Evolutionary conservation across 2,888 invertebrate genomes (phyloP).

Genomic region (Lycocerus yunnanus): DNA sequence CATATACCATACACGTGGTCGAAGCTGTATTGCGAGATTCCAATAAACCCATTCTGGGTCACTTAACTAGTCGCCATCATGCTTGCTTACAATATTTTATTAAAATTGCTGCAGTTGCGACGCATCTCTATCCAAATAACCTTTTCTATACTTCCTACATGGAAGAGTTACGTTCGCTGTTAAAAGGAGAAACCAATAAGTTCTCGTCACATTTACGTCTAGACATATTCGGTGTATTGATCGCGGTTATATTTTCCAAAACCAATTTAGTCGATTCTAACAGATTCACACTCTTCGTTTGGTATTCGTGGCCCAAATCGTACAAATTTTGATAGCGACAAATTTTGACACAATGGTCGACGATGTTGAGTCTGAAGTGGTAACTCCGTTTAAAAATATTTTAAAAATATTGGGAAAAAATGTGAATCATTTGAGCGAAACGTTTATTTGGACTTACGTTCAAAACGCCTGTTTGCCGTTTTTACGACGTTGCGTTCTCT

Average conservation of each 20-base stretch:
- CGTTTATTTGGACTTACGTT: slow-evolving; percentile 62
- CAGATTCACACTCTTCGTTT: slow-evolving; percentile 79
- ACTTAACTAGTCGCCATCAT: slow-evolving; percentile 75
- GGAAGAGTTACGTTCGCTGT: slow-evolving; percentile 56
- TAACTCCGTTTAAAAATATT: slow-evolving; percentile 33
- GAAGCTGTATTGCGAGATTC: slow-evolving; percentile 73
- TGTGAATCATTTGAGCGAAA: slow-evolving; percentile 43
- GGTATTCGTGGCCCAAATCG: slow-evolving; percentile 77
- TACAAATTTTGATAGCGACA: slow-evolving; percentile 75
- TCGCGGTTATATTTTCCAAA: slow-evolving; percentile 71
- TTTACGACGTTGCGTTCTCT: slow-evolving; percentile 85
- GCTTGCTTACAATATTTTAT: slow-evolving; percentile 76
- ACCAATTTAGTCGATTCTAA: slow-evolving; percentile 63
- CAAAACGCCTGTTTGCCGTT: slow-evolving; percentile 74
- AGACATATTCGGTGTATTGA: slow-evolving; percentile 80
- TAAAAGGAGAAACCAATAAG: too few relatives aligned
- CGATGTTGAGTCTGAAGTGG: background rate
- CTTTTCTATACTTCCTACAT: too few relatives aligned
- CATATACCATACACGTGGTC: slow-evolving; percentile 79
- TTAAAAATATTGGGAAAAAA: slow-evolving; percentile 53
- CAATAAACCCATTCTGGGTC: slow-evolving; percentile 73
- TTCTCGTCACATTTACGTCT: slow-evolving; percentile 82
- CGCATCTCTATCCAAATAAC: too few relatives aligned
- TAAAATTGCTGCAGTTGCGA: slow-evolving; percentile 64
- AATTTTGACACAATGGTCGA: slow-evolving; percentile 54